Evolutionary conservation across 2,113 vertebrate species (phyloP).

Genomic region (Ellobius talpinus): DNA sequence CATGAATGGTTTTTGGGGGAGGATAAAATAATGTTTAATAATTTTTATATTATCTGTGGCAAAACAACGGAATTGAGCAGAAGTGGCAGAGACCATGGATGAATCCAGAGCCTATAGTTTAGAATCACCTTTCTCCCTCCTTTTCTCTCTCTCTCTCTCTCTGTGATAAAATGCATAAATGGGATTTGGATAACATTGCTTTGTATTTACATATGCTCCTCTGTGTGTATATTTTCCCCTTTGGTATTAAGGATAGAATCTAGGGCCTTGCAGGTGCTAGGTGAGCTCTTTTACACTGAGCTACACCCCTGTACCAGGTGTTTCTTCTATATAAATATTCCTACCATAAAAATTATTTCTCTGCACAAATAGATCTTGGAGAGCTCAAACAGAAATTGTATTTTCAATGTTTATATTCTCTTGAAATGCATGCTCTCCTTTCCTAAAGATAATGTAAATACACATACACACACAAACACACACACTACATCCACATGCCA

Average conservation of each 20-base stretch:
- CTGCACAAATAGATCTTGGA: slow-evolving; percentile 53
- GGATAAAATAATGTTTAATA: not conserved
- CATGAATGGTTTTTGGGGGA: not conserved
- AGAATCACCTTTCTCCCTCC: not conserved
- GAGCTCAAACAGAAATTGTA: slow-evolving; percentile 53
- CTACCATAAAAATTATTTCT: slow-evolving; percentile 47
- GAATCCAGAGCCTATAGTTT: not conserved
- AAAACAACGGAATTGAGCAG: not conserved
- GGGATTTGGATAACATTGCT: not conserved
- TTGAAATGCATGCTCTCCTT: slow-evolving; percentile 7
- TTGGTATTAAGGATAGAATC: not conserved
- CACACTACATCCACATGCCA: too few relatives aligned
- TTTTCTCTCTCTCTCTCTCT: too few relatives aligned
- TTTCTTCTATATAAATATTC: slow-evolving; percentile 43
- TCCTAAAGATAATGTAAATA: slow-evolving; percentile 1
- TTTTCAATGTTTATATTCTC: slow-evolving; percentile 65
- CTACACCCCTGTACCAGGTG: not conserved
- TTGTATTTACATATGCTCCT: not conserved
- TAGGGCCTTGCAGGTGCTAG: not conserved
- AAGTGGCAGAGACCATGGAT: not conserved
- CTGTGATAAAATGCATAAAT: not conserved
- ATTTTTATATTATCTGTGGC: not conserved
- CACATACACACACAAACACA: not conserved
- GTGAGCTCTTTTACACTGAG: not conserved
- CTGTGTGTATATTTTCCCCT: not conserved